Evolutionary conservation across 2,888 invertebrate species (phyloP).

Genomic region (Mimas tiliae): DNA sequence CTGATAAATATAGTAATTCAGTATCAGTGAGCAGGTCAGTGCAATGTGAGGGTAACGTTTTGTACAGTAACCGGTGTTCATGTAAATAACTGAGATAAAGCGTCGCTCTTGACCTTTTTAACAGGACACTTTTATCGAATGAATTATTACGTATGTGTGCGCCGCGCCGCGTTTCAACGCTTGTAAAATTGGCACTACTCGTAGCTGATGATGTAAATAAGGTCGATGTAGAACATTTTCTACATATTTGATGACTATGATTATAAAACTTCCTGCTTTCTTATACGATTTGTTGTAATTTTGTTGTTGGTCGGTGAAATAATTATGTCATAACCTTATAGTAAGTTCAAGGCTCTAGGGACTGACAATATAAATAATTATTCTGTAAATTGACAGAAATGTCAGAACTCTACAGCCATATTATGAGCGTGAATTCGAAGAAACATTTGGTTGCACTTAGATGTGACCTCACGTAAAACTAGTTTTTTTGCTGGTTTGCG

Average conservation of each 20-base stretch:
- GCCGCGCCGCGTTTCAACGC: slow-evolving; percentile 32
- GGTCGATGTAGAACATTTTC: slow-evolving; percentile 24
- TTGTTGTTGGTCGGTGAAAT: neutral
- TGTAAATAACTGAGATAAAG: slow-evolving; percentile 59
- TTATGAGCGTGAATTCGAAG: slow-evolving; percentile 1
- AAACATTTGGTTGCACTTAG: slow-evolving; percentile 43
- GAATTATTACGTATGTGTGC: slow-evolving; percentile 51
- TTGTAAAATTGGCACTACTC: slow-evolving; percentile 52
- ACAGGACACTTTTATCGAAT: slow-evolving; percentile 60
- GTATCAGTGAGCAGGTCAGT: slow-evolving; percentile 56
- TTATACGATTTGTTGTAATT: neutral
- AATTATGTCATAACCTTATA: neutral
- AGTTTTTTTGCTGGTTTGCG: slow-evolving; percentile 78
- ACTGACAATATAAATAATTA: neutral
- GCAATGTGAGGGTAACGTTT: slow-evolving; percentile 49
- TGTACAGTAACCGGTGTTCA: slow-evolving; percentile 48
- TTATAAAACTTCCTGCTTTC: slow-evolving; percentile 9
- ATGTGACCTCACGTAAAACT: slow-evolving; percentile 69
- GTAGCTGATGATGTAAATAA: slow-evolving; percentile 43
- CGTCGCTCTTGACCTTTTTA: slow-evolving; percentile 71
- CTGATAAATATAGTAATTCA: slow-evolving; percentile 39
- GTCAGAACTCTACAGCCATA: neutral
- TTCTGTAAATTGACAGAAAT: no score
- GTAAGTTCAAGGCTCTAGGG: neutral
- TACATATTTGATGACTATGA: slow-evolving; percentile 1